Evolutionary conservation across 2,797 vertebrate genomes (phyloP), one percentile per base, ranked within the genome.

Genomic region (Aplochiton taeniatus): DNA sequence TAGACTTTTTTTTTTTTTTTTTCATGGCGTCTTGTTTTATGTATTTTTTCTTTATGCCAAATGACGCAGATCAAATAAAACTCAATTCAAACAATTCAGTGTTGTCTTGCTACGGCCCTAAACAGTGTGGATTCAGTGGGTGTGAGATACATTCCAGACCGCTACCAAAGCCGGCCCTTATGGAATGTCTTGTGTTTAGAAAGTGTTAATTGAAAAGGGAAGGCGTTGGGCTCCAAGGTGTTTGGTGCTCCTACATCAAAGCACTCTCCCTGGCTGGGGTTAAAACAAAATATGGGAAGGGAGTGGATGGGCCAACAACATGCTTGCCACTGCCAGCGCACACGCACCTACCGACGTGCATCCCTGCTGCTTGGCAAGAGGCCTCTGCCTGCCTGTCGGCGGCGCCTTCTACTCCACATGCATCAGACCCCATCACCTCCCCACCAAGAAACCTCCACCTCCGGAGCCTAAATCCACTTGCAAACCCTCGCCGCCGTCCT

Each of bases 31-130:
- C 68, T 75, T 74, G 78, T 72, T 68, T 83, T 76, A 54, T 68
- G 41, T 43, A 13, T 11, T 80, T 72, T 45, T 11, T 3, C 4
- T 75, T 76, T 56, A 63, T 68, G 81, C 58, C 73, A 71, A 69
- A 10, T 73, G 3, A 68, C 61, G 58, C 61, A 75, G 68, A 82
- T 74, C 48, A 75, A 76, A 78, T 70, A 82, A 86, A 79, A 70
- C 46, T 44, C 9, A 57, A 66, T 47, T 70, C 49, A 4, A 17
- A 47, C 44, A 13, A 17, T 55, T 70, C 77, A 49, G 41, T 45
- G 63, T 58, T 14, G 63, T 16, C 64, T 63, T 45, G 45, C 76
- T 76, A 49, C 52, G 62, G 42, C 66, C 19, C 51, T 77, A 68
- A 53, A 72, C 58, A 14, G 63, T 57, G 43, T 19, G 12, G 47